Percentiles rank a stretch among this genome's conserved stretches.
phyloP scores from a whole-genome alignment of 2,797 vertebrate genomes.

The Pempheris klunzingeri region DNA sequence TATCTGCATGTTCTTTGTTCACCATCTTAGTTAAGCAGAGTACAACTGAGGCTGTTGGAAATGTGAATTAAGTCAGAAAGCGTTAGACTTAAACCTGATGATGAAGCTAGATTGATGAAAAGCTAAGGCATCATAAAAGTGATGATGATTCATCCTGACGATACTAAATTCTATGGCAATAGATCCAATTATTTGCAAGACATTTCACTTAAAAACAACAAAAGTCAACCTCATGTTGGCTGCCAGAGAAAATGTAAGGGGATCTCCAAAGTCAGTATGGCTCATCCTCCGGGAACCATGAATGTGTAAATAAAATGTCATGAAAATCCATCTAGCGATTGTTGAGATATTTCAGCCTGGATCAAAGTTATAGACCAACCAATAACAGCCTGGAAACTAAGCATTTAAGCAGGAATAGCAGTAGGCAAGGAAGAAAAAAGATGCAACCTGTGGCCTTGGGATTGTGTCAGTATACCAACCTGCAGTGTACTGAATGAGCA shows the following conservation, averaged over 20 bases:
- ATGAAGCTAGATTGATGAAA: not conserved
- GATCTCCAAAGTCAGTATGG: not conserved
- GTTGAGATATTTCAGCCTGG: not conserved
- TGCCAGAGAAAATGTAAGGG: not conserved
- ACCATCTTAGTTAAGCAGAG: not conserved
- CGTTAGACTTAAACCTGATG: not conserved
- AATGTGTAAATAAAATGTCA: not conserved
- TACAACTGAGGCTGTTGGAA: not conserved
- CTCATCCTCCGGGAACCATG: not conserved
- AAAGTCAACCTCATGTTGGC: not conserved
- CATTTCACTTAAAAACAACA: not conserved
- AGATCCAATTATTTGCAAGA: not conserved
- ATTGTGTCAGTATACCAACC: not conserved
- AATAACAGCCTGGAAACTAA: not conserved
- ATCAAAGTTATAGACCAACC: not conserved
- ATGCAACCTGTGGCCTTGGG: not conserved
- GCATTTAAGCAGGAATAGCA: not conserved
- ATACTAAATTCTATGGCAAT: not conserved
- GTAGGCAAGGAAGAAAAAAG: not conserved
- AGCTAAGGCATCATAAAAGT: not conserved
- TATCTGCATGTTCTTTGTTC: too few species aligned
- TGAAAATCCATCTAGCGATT: not conserved
- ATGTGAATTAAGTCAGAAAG: not conserved
- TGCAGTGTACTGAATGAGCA: conserved; percentile 24
- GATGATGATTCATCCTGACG: not conserved